Percentiles rank a stretch among this genome's conserved stretches.
These are phyloP conservation scores for Pelosia muscerda DNA, from an alignment of 2,888 invertebrate genomes.

Conservation along the genomic window DNA sequence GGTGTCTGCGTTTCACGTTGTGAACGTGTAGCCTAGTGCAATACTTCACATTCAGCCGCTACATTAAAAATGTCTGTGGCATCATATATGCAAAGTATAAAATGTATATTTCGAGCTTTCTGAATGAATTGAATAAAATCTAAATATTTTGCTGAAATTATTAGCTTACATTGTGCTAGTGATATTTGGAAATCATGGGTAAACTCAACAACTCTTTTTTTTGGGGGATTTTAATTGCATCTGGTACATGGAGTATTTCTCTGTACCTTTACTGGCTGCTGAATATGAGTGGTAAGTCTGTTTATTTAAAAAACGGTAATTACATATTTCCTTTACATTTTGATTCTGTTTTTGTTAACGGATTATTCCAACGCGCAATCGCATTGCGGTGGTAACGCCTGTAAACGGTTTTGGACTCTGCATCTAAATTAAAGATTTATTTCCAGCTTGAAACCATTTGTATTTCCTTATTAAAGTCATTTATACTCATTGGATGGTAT, in stretches of 20 bases:
- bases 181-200: slow-evolving; percentile 48
- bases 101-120: background rate
- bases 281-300: slow-evolving; percentile 77
- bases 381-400: background rate
- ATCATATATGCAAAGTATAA: background rate
- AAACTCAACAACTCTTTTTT: slow-evolving; percentile 89
- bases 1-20: too few species aligned
- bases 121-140: background rate
- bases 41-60: too few species aligned
- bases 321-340: background rate
- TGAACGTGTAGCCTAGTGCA: too few species aligned
- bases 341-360: background rate
- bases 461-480: too few species aligned
- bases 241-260: slow-evolving; percentile 91
- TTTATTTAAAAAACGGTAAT: background rate
- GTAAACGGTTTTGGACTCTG: background rate
- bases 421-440: background rate
- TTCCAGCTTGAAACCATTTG: too few species aligned
- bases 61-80: too few species aligned
- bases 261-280: slow-evolving; percentile 90
- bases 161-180: background rate
- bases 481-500: too few species aligned
- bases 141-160: background rate
- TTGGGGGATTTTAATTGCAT: slow-evolving; percentile 91
- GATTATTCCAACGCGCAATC: background rate